Conservation (phyloP, 2,797 vertebrate genomes). For the Echiichthys vipera region DNA sequence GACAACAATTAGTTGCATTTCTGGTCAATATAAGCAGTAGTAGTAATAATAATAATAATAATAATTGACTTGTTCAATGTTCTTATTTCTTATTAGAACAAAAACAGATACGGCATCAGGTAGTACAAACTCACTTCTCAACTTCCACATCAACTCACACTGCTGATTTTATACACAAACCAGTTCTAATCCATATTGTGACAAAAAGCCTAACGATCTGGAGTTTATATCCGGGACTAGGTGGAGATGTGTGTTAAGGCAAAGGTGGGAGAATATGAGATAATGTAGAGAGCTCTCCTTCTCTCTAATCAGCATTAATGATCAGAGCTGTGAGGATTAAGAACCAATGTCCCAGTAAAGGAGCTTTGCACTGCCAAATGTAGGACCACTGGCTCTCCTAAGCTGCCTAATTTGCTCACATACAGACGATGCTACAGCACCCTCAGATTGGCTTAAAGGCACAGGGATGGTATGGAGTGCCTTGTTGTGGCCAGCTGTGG, state of each 20-base stretch:
- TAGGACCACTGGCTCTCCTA: slow-evolving; percentile 74
- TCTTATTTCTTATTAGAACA: not conserved
- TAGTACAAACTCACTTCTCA: not conserved
- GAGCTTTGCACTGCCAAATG: slow-evolving; percentile 77
- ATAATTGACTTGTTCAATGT: not conserved
- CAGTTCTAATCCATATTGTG: not conserved
- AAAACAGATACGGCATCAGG: not conserved
- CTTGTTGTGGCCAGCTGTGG: slow-evolving; percentile 69
- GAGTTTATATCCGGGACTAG: slow-evolving; percentile 26
- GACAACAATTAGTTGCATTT: not conserved
- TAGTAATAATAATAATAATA: not conserved
- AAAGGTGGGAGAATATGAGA: slow-evolving; percentile 33
- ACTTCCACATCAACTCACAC: slow-evolving; percentile 3
- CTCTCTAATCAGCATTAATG: slow-evolving; percentile 67
- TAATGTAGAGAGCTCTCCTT: slow-evolving; percentile 35
- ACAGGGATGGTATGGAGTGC: slow-evolving; percentile 63
- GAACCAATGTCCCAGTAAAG: slow-evolving; percentile 77
- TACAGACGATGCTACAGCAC: slow-evolving; percentile 50
- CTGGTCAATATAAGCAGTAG: not conserved
- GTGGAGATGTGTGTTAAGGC: slow-evolving; percentile 5
- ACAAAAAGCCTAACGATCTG: slow-evolving; percentile 8
- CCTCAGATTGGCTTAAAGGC: slow-evolving; percentile 47
- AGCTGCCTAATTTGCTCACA: slow-evolving; percentile 78
- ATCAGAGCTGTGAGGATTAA: slow-evolving; percentile 79
- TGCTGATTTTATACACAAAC: not conserved